These are phyloP conservation scores for Sebastes hubbsi DNA, from an alignment of 2,797 vertebrate genomes.

Conservation along the genomic window DNA sequence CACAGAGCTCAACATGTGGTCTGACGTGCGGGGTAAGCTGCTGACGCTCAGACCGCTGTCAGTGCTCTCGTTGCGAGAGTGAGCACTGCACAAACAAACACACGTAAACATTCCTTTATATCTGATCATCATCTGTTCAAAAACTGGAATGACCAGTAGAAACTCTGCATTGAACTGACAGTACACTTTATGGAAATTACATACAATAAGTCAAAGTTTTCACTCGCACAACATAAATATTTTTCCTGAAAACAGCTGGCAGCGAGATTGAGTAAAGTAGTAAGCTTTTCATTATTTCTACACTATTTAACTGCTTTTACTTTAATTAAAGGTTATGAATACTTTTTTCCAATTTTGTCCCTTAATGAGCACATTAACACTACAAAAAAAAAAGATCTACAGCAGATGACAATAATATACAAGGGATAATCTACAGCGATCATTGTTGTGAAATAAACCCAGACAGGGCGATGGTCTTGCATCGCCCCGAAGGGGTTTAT, in stretches of 20 bases:
- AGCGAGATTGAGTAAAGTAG: background rate
- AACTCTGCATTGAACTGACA: background rate
- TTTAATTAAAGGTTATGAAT: background rate
- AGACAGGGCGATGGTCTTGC: too few relatives aligned
- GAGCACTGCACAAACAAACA: conserved; percentile 82
- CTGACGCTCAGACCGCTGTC: conserved; percentile 96
- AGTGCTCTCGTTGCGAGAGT: conserved; percentile 95
- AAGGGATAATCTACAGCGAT: too few relatives aligned
- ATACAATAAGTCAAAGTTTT: background rate
- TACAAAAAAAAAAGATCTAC: background rate
- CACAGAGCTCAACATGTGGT: conserved; percentile 93
- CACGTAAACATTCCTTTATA: background rate
- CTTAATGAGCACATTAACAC: background rate
- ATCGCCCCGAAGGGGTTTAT: too few relatives aligned
- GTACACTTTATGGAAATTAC: background rate
- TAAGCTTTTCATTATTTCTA: background rate
- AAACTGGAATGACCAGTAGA: background rate
- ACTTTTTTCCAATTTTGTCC: background rate
- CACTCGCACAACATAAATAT: background rate
- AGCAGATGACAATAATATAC: background rate
- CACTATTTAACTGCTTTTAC: background rate
- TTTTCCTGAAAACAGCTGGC: background rate
- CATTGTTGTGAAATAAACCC: too few relatives aligned
- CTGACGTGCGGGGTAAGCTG: conserved; percentile 92
- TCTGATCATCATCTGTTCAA: background rate